Conservation (phyloP, 2,113 vertebrate species). For the Meleagris gallopavo region DNA sequence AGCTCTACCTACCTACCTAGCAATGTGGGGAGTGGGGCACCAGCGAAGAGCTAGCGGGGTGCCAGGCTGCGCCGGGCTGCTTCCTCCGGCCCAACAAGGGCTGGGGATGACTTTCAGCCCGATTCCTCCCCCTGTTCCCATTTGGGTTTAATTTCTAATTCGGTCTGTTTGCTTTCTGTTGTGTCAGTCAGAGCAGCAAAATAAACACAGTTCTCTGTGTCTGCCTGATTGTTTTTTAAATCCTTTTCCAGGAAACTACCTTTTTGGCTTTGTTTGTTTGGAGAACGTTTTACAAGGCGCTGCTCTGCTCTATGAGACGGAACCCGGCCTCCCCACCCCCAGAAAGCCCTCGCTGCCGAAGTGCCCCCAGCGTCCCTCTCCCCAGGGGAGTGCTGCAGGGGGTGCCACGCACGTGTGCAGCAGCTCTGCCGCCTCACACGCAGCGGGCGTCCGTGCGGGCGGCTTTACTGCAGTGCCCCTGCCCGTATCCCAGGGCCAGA, state of each 20-base stretch:
- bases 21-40: neutral
- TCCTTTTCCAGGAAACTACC: slow-evolving; percentile 50
- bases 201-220: slow-evolving; percentile 43
- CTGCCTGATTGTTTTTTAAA: slow-evolving; percentile 55
- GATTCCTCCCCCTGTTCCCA: neutral
- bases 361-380: neutral
- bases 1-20: slow-evolving; percentile 67
- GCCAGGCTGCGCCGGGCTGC: neutral
- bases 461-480: neutral
- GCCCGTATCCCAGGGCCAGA: neutral
- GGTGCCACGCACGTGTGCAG: neutral
- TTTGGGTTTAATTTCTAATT: slow-evolving; percentile 53
- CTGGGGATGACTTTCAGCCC: slow-evolving; percentile 4
- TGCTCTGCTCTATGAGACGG: neutral
- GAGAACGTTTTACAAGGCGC: slow-evolving; percentile 19
- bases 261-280: slow-evolving; percentile 54
- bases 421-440: accelerated
- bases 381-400: neutral
- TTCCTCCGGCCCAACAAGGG: neutral
- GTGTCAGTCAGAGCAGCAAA: slow-evolving; percentile 66
- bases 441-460: accelerated
- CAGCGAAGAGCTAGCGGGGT: slow-evolving; percentile 11
- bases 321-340: accelerated
- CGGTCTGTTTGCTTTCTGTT: slow-evolving; percentile 54
- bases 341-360: accelerated